Percentiles rank a stretch among this genome's conserved stretches.
Evolutionary conservation across 2,797 vertebrate genomes (phyloP).

Genomic region (Megaceryle alcyon): DNA sequence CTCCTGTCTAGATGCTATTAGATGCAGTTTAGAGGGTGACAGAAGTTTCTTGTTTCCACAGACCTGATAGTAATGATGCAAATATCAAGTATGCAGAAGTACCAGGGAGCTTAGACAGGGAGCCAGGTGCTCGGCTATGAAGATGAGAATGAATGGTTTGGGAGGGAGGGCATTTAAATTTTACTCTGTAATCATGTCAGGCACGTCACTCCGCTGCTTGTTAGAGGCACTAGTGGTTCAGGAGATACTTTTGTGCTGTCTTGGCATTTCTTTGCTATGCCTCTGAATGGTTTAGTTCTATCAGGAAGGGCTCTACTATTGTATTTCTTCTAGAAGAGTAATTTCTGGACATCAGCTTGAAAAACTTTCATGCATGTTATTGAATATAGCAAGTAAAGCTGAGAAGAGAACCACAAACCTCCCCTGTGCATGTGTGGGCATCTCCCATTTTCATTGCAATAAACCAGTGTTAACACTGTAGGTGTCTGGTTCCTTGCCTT

Average conservation of each 20-base stretch:
- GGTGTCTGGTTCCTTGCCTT: background rate
- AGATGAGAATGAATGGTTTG: background rate
- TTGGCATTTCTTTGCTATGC: background rate
- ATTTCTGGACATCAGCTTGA: background rate
- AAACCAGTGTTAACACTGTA: rapidly evolving
- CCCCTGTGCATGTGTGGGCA: background rate
- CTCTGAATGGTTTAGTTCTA: background rate
- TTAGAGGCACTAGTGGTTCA: background rate
- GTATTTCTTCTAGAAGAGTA: background rate
- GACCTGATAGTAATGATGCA: background rate
- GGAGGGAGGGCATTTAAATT: background rate
- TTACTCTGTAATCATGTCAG: rapidly evolving
- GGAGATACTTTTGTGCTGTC: background rate
- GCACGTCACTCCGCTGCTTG: background rate
- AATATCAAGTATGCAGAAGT: background rate
- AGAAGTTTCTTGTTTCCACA: background rate
- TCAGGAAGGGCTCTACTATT: background rate
- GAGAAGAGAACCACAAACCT: background rate
- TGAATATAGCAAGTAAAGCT: background rate
- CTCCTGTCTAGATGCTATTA: background rate
- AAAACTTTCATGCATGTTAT: background rate
- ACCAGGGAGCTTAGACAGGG: background rate
- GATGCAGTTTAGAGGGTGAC: background rate
- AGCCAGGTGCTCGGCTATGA: background rate
- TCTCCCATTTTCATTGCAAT: rapidly evolving